These are phyloP conservation scores for Notocelia uddmanniana DNA, from an alignment of 2,888 invertebrate genomes.

Conservation along the genomic window DNA sequence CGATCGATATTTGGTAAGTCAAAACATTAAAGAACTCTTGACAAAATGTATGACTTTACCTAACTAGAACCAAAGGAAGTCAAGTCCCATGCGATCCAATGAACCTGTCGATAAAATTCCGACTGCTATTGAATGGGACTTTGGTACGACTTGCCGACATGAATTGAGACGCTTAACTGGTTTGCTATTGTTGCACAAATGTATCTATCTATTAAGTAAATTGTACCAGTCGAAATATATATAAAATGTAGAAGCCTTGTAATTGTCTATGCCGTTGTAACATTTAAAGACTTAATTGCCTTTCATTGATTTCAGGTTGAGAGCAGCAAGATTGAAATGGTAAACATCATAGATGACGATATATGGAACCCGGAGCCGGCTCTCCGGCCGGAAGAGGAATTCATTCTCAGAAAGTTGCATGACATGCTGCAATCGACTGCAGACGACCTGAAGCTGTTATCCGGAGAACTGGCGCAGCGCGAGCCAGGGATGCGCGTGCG, in stretches of 20 bases:
- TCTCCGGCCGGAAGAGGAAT: constrained; percentile 79
- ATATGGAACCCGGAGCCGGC: constrained; percentile 77
- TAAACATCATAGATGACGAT: constrained; percentile 78
- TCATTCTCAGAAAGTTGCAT: constrained; percentile 74
- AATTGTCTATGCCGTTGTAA: too few species aligned
- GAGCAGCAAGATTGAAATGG: constrained; percentile 79
- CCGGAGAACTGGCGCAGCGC: constrained; percentile 73
- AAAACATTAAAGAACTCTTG: neutral
- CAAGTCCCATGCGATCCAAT: too few species aligned
- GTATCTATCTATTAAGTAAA: neutral
- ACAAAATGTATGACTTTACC: too few species aligned
- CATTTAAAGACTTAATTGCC: constrained; percentile 20
- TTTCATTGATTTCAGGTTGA: constrained; percentile 69
- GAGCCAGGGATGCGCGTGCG: constrained; percentile 70
- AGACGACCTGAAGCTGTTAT: constrained; percentile 77
- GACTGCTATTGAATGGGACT: neutral
- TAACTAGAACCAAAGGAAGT: too few species aligned
- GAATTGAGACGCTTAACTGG: neutral
- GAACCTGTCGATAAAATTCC: neutral
- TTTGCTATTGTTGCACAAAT: neutral
- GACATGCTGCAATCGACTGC: constrained; percentile 82
- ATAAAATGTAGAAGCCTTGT: neutral
- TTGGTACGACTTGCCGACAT: neutral
- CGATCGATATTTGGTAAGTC: constrained; percentile 82
- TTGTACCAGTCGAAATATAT: neutral